Evolutionary conservation across 64 coral and sea anemone species (phyloP), one percentile per base, ranked within the genome.

Genomic region (Montipora cactus): DNA sequence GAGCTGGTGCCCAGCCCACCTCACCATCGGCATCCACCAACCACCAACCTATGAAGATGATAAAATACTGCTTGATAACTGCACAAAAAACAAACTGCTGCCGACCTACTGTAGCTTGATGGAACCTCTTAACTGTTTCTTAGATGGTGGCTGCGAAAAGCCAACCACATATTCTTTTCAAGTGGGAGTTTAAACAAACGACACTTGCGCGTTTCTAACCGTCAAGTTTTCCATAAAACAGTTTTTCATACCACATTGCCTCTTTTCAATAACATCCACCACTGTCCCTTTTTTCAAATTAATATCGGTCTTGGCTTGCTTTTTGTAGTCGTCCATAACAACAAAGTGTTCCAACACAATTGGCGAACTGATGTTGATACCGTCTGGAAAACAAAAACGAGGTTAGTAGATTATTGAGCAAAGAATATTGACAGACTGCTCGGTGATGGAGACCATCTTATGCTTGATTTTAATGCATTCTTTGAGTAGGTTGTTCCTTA

Each of bases 21-120:
- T 99, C 98, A 44, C 96, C 98, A 71, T 99, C 98, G 72, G 94
- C 81, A 74, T 99, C 96, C 8, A 99, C 98, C 74, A 99, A 92
- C 98, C 98, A 99, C 98, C 98, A 99, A 52, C 98, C 98, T 99
- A 59, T 11, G 18, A 11, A 49, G 66, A 37, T 11, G 18, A 45
- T 55, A 10, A 5, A 55, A 55, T 7, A 10, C 5, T 10, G 52
- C 6, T 55, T 55, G 52, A 55, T 55, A 7, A 55, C 10, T 55
- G 52, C 6, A 55, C 52, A 55, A 5, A 55, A 55, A 10, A 5
- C 5, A 4, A 55, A 7, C 52, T 5, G 52, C 52, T 5, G 52
- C 52, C 52, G 37, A 37, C 37, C 37, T 37, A 37, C 37, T 57
- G 53, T 11, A 57, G 53, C 11, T 8, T 57, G 37, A 57, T 57